Percentiles rank a stretch among this genome's conserved stretches.
phyloP scores from a whole-genome alignment of 2,797 vertebrate species.

The Myiotriccus ornatus region DNA sequence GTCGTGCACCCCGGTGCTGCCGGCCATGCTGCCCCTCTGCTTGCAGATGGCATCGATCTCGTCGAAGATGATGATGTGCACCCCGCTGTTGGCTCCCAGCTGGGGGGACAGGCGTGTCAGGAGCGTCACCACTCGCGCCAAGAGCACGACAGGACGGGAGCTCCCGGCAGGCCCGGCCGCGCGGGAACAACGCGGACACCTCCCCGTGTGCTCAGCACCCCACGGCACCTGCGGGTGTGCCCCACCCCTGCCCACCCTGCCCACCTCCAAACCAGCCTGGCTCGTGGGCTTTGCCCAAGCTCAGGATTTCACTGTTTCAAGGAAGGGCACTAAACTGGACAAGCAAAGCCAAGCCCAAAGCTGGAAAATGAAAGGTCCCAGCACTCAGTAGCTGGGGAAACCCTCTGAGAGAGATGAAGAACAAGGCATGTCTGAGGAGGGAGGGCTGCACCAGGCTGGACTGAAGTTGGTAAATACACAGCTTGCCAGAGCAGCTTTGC shows the following conservation, averaged over 20 bases:
- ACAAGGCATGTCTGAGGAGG: background rate
- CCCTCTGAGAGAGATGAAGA: background rate
- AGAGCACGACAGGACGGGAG: background rate
- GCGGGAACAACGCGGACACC: fast-evolving
- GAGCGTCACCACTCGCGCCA: background rate
- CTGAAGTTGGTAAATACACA: background rate
- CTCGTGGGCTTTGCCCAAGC: background rate
- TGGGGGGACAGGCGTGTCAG: conserved; percentile 31
- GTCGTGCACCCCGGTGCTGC: conserved; percentile 95
- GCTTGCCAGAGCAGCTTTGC: background rate
- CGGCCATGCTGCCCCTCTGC: conserved; percentile 95
- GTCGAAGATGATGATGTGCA: conserved; percentile 98
- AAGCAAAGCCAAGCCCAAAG: background rate
- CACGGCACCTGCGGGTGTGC: fast-evolving
- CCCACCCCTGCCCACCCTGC: background rate
- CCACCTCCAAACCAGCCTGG: background rate
- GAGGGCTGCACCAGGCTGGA: background rate
- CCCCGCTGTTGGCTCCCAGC: conserved; percentile 94
- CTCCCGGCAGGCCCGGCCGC: background rate
- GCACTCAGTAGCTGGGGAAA: background rate
- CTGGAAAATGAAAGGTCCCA: background rate
- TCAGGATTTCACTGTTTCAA: background rate
- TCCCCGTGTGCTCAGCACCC: background rate
- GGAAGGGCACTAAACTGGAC: background rate
- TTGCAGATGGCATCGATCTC: conserved; percentile 98